Evolutionary conservation across 2,888 invertebrate genomes (phyloP).

Genomic region (Tolmerus cingulatus): DNA sequence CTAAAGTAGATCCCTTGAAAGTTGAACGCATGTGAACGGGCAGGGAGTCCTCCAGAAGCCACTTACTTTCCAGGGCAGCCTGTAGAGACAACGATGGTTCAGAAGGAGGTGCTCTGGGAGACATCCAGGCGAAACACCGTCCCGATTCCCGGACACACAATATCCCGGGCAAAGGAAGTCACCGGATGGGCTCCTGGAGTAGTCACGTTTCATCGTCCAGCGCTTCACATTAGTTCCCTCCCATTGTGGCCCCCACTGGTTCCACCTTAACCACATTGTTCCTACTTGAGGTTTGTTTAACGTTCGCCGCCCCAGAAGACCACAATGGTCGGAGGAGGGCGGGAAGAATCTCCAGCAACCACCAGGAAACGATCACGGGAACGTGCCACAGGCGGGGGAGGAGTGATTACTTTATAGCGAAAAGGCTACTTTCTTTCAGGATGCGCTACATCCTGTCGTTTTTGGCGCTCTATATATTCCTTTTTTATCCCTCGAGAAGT

Average conservation of each 20-base stretch:
- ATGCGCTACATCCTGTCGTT: background rate
- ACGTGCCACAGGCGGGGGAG: background rate
- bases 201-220: background rate
- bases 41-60: background rate
- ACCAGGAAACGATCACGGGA: background rate
- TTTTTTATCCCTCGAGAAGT: background rate
- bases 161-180: background rate
- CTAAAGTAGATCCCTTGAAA: background rate
- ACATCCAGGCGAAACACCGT: background rate
- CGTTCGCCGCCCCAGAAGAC: background rate
- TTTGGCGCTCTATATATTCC: background rate
- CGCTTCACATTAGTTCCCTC: background rate
- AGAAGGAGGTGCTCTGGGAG: background rate
- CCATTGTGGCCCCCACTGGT: background rate
- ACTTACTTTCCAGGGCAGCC: background rate
- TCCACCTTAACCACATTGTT: background rate
- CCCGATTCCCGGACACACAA: background rate
- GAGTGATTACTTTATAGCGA: background rate
- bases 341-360: background rate
- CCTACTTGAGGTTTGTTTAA: background rate
- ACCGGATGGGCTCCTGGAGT: background rate
- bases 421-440: background rate
- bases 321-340: background rate
- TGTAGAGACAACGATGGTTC: background rate
- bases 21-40: background rate